phyloP scores from a whole-genome alignment of 2,113 vertebrate genomes.

The Notarius lentiginosus region DNA sequence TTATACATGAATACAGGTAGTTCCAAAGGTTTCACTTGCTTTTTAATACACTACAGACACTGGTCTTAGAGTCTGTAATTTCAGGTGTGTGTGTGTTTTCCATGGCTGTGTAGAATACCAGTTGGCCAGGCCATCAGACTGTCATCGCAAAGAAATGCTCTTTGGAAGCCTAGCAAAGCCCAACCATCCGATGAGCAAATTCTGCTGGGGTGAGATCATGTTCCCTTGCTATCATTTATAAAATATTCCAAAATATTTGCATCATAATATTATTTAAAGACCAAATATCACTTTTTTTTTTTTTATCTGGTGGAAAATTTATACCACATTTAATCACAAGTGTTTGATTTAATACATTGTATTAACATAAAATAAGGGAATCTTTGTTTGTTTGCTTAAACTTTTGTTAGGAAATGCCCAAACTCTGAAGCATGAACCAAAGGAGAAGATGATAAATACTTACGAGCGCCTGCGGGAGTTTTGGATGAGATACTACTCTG shows the following conservation, averaged over 20 bases:
- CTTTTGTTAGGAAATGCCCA: conserved; percentile 85
- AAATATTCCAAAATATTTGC: not conserved
- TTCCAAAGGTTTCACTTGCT: no score
- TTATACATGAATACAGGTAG: no score
- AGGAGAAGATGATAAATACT: conserved; percentile 84
- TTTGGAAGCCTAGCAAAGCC: conserved; percentile 91
- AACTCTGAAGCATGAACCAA: conserved; percentile 88
- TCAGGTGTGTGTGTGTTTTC: not conserved
- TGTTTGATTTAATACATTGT: not conserved
- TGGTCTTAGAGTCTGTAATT: not conserved
- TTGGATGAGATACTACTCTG: conserved; percentile 90
- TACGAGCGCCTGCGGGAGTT: conserved; percentile 86
- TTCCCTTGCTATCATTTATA: not conserved
- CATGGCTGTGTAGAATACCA: conserved; percentile 82
- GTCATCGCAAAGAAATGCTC: conserved; percentile 91
- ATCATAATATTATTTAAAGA: not conserved
- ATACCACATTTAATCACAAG: not conserved
- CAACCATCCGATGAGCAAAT: conserved; percentile 94
- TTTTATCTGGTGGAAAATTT: not conserved
- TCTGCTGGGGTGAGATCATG: conserved; percentile 87
- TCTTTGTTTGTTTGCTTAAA: conserved; percentile 16
- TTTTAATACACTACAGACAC: no score
- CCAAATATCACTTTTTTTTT: not conserved
- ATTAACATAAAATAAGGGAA: not conserved
- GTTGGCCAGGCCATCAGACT: conserved; percentile 87